Evolutionary conservation across 1,140 invertebrate genomes (phyloP).

Genomic region (Heliconius eleuchia): DNA sequence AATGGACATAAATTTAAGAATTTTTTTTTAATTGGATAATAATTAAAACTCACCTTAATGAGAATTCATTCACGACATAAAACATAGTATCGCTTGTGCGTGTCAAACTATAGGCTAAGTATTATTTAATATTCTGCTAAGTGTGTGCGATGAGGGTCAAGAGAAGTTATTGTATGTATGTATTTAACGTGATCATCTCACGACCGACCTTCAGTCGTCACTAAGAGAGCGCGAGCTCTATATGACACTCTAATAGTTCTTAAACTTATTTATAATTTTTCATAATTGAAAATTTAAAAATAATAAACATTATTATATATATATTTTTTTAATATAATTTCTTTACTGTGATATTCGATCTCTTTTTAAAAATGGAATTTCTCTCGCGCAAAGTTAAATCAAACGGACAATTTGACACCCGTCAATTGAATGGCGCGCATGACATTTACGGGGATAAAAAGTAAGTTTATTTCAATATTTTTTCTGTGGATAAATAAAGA

Average conservation of each 20-base stretch:
- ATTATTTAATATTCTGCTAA: neutral
- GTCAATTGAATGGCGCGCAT: conserved; percentile 65
- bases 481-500: too few species aligned
- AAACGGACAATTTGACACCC: conserved; percentile 55
- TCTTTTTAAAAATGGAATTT: conserved; percentile 70
- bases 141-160: neutral
- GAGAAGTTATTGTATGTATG: conserved; percentile 33
- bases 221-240: conserved; percentile 60
- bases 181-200: conserved; percentile 51
- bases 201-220: conserved; percentile 63
- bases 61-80: neutral
- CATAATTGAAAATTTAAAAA: conserved; percentile 24
- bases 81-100: neutral
- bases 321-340: conserved; percentile 15
- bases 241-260: conserved; percentile 38
- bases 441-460: conserved; percentile 49
- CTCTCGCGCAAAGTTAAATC: conserved; percentile 61
- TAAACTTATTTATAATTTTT: conserved; percentile 16
- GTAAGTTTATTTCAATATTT: conserved; percentile 45
- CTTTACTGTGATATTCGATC: conserved; percentile 55
- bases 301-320: neutral
- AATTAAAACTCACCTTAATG: too few species aligned
- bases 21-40: too few species aligned
- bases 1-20: too few species aligned
- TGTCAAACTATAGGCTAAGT: neutral